A percentile compares a stretch with the other conserved stretches of the same genome.
Evolutionary conservation across 2,113 vertebrate species (phyloP).

Genomic region (Campylorhamphus procurvoides): DNA sequence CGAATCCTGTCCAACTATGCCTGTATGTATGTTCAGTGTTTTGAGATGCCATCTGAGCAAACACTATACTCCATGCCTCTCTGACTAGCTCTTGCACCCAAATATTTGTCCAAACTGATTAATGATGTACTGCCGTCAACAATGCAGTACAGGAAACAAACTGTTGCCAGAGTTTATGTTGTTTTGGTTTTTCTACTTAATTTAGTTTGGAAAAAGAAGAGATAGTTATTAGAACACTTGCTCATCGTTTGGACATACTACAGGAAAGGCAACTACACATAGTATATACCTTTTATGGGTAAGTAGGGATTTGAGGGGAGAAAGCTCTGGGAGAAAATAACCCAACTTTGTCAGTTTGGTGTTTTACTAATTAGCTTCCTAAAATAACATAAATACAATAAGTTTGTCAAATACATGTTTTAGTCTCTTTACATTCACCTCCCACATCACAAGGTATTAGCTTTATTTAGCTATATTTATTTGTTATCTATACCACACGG

Average conservation of each 20-base stretch:
- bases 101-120: neutral
- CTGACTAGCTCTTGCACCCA: neutral
- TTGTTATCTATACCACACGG: too few relatives aligned
- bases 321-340: neutral
- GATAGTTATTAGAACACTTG: neutral
- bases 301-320: neutral
- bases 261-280: neutral
- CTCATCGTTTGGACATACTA: neutral
- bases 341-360: neutral
- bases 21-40: neutral
- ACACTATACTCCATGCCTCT: neutral
- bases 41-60: neutral
- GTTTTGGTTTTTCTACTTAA: neutral
- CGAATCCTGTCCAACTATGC: neutral
- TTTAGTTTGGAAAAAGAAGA: neutral
- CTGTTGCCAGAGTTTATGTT: neutral
- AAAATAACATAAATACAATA: neutral
- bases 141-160: neutral
- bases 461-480: neutral
- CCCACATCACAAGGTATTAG: neutral
- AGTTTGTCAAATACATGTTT: neutral
- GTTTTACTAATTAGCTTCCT: neutral
- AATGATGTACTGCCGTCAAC: neutral
- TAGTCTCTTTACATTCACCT: neutral
- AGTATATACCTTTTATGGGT: rapidly evolving